Evolutionary conservation across 37 sponge, comb jelly and placozoan genomes (phyloP).

Genomic region (Geodia barretti): DNA sequence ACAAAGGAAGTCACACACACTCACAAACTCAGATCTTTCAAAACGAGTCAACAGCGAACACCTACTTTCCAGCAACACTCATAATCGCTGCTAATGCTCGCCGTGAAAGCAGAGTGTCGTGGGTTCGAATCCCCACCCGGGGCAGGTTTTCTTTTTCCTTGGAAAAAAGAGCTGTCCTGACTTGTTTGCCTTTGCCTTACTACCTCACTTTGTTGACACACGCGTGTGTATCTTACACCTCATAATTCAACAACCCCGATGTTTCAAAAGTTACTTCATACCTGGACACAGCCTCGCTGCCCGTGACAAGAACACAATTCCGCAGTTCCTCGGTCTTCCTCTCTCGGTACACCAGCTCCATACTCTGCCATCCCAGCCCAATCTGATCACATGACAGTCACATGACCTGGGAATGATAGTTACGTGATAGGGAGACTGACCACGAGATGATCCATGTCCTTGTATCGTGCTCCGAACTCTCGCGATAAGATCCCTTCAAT

Average conservation of each 20-base stretch:
- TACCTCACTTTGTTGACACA: too few species aligned
- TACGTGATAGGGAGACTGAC: slow-evolving; percentile 12
- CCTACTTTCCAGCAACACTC: too few species aligned
- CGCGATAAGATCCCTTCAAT: slow-evolving; percentile 47
- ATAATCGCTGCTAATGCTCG: background rate
- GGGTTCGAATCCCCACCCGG: too few species aligned
- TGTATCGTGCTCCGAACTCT: slow-evolving; percentile 32
- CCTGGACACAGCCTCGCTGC: slow-evolving; percentile 69
- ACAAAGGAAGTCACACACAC: background rate
- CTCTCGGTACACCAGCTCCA: slow-evolving; percentile 32
- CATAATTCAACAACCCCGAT: too few species aligned
- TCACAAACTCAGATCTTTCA: too few species aligned
- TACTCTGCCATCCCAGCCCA: slow-evolving; percentile 65
- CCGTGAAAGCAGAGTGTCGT: too few species aligned
- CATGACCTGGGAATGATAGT: background rate
- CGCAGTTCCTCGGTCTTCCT: background rate
- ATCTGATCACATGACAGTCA: slow-evolving; percentile 24
- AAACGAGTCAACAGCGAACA: too few species aligned
- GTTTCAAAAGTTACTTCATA: too few species aligned
- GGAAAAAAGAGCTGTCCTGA: too few species aligned
- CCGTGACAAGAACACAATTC: slow-evolving; percentile 46
- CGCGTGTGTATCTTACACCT: too few species aligned
- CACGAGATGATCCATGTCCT: slow-evolving; percentile 47
- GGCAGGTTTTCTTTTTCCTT: too few species aligned
- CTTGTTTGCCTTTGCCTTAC: too few species aligned